Percentiles rank a stretch among this genome's conserved stretches.
Conservation (phyloP, 1,140 invertebrate genomes). For the Telenomus remus region DNA sequence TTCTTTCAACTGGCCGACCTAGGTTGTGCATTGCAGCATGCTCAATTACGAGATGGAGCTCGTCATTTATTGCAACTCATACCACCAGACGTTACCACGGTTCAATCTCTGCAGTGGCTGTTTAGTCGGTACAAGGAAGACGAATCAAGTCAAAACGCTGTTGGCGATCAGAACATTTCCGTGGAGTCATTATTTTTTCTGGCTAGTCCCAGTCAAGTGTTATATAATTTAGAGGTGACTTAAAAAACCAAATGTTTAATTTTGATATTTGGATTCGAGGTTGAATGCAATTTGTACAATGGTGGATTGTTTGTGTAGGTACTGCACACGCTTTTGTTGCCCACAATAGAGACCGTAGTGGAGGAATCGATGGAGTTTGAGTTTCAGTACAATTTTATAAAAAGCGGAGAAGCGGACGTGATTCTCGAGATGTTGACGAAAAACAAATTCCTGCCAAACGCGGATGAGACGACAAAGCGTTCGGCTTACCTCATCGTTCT, state of each 20-base stretch:
- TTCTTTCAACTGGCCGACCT: conserved; percentile 93
- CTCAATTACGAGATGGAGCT: conserved; percentile 88
- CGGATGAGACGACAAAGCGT: conserved; percentile 87
- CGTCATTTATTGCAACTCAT: conserved; percentile 91
- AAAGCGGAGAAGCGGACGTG: conserved; percentile 87
- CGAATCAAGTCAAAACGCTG: conserved; percentile 63
- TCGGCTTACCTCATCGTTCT: conserved; percentile 91
- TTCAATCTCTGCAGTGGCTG: conserved; percentile 79
- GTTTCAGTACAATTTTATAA: conserved; percentile 93
- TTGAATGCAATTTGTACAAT: no score
- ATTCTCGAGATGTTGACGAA: conserved; percentile 90
- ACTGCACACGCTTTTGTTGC: conserved; percentile 93
- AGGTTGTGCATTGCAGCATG: conserved; percentile 87
- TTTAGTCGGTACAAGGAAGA: conserved; percentile 73
- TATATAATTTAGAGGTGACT: conserved; percentile 83
- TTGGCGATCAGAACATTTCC: conserved; percentile 74
- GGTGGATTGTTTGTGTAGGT: conserved; percentile 79
- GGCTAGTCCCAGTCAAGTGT: conserved; percentile 84
- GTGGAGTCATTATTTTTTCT: conserved; percentile 86
- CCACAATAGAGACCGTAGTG: conserved; percentile 87
- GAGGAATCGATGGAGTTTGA: conserved; percentile 84
- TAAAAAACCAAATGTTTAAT: conserved; percentile 35
- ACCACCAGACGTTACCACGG: conserved; percentile 88
- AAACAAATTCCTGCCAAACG: conserved; percentile 89
- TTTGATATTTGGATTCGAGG: background rate